Evolutionary conservation across 2,113 vertebrate species (phyloP).

Genomic region (Progne subis): DNA sequence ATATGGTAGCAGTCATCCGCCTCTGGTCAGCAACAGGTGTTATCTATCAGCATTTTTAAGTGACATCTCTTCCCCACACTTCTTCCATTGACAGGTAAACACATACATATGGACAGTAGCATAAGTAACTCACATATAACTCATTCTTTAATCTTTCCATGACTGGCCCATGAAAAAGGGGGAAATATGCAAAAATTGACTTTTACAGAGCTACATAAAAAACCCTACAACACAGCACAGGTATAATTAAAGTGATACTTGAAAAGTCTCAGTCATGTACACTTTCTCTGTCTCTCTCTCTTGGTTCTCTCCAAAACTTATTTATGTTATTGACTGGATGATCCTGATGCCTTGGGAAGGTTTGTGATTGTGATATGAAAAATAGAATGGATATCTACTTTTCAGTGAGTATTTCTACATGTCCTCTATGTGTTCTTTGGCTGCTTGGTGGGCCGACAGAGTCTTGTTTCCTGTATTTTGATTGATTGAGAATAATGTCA

Average conservation of each 20-base stretch:
- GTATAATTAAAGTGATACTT: conserved; percentile 5
- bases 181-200: neutral
- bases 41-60: neutral
- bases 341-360: neutral
- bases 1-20: neutral
- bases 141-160: neutral
- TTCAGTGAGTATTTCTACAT: neutral
- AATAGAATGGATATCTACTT: neutral
- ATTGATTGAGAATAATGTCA: neutral
- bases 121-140: neutral
- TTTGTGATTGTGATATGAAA: neutral
- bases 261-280: neutral
- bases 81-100: neutral
- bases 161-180: neutral
- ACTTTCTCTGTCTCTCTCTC: neutral
- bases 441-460: neutral
- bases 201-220: neutral
- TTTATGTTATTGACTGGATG: neutral
- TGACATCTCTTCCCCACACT: neutral
- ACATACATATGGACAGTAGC: neutral
- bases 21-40: neutral
- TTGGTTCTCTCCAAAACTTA: neutral
- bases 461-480: conserved; percentile 3
- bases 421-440: neutral
- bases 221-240: neutral